Conservation (phyloP, 2,797 vertebrate genomes). For the Enteromius unitaeniatus region DNA sequence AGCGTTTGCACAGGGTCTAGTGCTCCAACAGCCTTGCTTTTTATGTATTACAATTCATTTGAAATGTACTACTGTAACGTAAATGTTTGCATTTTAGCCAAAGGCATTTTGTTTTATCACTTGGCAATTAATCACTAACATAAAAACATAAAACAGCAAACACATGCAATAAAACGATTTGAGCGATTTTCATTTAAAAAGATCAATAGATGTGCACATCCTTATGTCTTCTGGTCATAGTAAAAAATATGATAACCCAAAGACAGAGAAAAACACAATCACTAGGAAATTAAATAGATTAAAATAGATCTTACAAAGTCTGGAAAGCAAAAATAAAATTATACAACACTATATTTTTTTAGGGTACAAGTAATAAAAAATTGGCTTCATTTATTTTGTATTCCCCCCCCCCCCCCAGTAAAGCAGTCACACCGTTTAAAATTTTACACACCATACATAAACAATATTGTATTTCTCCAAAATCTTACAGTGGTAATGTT, state of each 20-base stretch:
- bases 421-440: not conserved
- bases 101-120: not conserved
- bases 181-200: not conserved
- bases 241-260: not conserved
- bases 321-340: not conserved
- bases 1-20: slow-evolving; percentile 59
- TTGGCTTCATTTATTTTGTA: too few species aligned
- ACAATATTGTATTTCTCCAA: not conserved
- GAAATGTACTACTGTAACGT: not conserved
- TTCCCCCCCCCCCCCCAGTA: too few species aligned
- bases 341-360: too few species aligned
- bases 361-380: too few species aligned
- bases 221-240: not conserved
- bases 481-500: not conserved
- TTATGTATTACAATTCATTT: not conserved
- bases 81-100: not conserved
- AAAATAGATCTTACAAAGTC: not conserved
- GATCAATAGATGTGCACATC: not conserved
- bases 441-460: not conserved
- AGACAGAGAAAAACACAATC: not conserved
- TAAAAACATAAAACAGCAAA: not conserved
- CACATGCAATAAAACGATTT: not conserved
- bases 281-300: not conserved
- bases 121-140: not conserved
- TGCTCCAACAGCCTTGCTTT: slow-evolving; percentile 69